phyloP scores from a whole-genome alignment of 1,140 invertebrate species.

The Solen grandis region DNA sequence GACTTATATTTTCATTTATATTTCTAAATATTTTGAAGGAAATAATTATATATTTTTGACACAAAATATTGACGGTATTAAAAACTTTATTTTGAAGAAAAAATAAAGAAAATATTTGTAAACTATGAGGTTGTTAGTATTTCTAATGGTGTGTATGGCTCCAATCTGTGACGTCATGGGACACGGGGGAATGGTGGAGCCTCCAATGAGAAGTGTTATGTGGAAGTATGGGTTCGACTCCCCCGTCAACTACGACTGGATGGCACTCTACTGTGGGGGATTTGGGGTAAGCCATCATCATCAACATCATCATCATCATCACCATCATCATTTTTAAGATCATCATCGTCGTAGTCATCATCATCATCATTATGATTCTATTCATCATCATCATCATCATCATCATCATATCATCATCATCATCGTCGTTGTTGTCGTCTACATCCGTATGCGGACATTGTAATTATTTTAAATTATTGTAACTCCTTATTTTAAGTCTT shows the following conservation, averaged over 20 bases:
- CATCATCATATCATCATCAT: background rate
- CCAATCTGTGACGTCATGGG: background rate
- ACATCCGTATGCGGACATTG: background rate
- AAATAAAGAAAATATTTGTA: no score
- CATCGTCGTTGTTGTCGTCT: background rate
- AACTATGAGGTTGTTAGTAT: background rate
- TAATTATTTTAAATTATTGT: no score
- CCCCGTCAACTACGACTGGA: slow-evolving; percentile 96
- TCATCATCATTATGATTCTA: background rate
- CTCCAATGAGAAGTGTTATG: slow-evolving; percentile 93
- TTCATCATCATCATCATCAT: background rate
- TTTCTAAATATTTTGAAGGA: no score
- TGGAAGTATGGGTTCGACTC: slow-evolving; percentile 95
- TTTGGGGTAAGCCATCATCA: slow-evolving; percentile 80
- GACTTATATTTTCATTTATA: no score
- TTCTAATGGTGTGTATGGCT: background rate
- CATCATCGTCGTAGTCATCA: background rate
- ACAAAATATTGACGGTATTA: no score
- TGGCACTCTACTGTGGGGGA: slow-evolving; percentile 90
- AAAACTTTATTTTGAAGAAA: no score
- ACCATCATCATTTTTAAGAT: background rate
- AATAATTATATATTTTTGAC: no score
- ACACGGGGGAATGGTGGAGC: slow-evolving; percentile 93
- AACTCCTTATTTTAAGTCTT: no score
- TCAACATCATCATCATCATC: background rate